Evolutionary conservation across 2,888 invertebrate species (phyloP), one percentile per base, ranked within the genome.

Genomic region (Stenotaenia linearis): DNA sequence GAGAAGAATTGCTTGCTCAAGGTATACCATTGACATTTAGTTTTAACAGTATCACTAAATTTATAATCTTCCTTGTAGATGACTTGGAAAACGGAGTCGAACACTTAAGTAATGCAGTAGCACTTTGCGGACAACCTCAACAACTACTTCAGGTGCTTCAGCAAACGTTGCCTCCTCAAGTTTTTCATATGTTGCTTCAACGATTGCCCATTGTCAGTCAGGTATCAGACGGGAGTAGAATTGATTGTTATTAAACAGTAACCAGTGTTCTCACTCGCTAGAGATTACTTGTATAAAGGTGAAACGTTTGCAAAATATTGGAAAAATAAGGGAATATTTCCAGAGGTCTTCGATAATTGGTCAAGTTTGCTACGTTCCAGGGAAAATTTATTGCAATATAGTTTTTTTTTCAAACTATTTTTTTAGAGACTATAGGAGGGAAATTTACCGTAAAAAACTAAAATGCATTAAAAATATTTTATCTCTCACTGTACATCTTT

Each of bases 21-120:
- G 96, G 84, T 83, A 80, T 1, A 3, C 1, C 12, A 18, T 3
- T 4, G 4, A 45, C 45, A 45, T 7, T 4, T 9, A n/a, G 12
- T 23, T 0, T 25, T 1, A 28, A 69, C 25, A 9, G 7, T 56
- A 23, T n/a, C 10, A n/a, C 4, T 56, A 28, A 74, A 77, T 35
- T 56, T 78, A 7, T 12, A 15, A 28, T 74, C 28, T 21, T 78
- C 50, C 21, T 69, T 40, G 23, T 61, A 83, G 84, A 96, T 15
- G 93, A 96, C 84, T 86, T 95, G 81, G 94, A 97, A 82, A 92
- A 91, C 75, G 98, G 97, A 45, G 94, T 98, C 78, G 96, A 97
- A 86, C 98, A 98, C 88, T 90, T 99, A 83, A 94, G 95, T 69
- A 97, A 96, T 87, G 98, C 98, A 9, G 94, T 99, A n/a, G 94